A percentile compares a stretch with the other conserved stretches of the same genome.
Evolutionary conservation across 2,113 vertebrate species (phyloP).

Genomic region (Rynchops niger): DNA sequence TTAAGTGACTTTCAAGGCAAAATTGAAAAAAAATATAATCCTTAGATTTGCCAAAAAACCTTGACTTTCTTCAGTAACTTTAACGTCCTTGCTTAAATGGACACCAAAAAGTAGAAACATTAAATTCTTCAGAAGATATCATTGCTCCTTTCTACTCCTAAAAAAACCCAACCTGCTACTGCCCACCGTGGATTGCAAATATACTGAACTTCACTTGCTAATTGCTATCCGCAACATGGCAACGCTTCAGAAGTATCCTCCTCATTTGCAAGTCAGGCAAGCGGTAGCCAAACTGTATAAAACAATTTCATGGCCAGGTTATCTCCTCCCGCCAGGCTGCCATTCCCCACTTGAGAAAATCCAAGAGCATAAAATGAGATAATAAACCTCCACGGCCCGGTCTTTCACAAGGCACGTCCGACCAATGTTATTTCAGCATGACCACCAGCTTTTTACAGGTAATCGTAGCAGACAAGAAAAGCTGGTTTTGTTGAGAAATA

Average conservation of each 20-base stretch:
- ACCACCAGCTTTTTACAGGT: background rate
- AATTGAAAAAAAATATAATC: background rate
- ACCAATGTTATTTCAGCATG: background rate
- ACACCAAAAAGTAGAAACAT: background rate
- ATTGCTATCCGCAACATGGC: background rate
- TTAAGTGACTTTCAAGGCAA: background rate
- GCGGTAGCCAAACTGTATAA: background rate
- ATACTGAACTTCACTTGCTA: background rate
- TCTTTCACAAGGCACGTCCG: background rate
- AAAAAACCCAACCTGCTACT: background rate
- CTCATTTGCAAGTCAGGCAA: background rate
- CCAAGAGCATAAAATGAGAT: background rate
- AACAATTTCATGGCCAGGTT: background rate
- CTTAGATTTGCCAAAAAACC: background rate
- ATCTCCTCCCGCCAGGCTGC: background rate
- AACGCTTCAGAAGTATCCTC: background rate
- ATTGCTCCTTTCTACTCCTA: background rate
- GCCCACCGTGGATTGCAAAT: background rate
- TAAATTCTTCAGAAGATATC: background rate
- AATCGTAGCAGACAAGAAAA: background rate
- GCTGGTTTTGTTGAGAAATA: background rate
- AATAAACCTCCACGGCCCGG: background rate
- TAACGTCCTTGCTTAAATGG: background rate
- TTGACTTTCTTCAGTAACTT: background rate
- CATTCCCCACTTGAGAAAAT: background rate